Evolutionary conservation across 1,140 invertebrate genomes (phyloP), one percentile per base, ranked within the genome.

Genomic region (Euwallacea fornicatus): DNA sequence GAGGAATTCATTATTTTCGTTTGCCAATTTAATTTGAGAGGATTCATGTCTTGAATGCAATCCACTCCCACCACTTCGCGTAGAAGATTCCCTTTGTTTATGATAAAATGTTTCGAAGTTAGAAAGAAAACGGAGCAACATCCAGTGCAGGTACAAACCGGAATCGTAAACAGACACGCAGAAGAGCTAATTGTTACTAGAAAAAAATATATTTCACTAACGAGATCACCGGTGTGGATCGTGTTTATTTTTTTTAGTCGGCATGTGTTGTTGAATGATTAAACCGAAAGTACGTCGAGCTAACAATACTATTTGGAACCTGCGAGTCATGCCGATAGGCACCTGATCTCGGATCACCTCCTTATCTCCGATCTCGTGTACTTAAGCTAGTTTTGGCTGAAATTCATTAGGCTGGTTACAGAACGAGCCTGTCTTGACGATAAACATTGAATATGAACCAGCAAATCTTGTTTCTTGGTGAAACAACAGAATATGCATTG

Each of bases 261-360:
- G 16, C 66, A 69, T 69, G 42, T 69, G 66, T 69, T 67, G 65
- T 67, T 67, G 53, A 69, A 60, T 69, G 66, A 69, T 69, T 69
- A 60, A 43, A 69, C 66, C 58, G 15, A 69, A 69, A 56, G 42
- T 69, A 42, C 21, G 43, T 15, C 56, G 16, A 33, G 59, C 58
- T 33, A 69, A 60, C 43, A 69, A 60, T 61, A 15, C 42, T 47
- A 69, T 44, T 62, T 42, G 13, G 46, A 43, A 62, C 10, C 16
- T 70, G 58, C 60, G 10, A 60, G 66, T 60, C 66, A 60, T 67
- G 66, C 63, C 47, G 63, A 65, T 65, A 65, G 54, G 63, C 33
- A 65, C 46, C 50, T 65, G 63, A 65, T 65, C 16, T 16, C 10
- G 11, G 42, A 61, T 43, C 15, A 43, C 42, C 10, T 16, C 9